Conservation (phyloP, 2,797 vertebrate species). For the Molossus molossus region DNA sequence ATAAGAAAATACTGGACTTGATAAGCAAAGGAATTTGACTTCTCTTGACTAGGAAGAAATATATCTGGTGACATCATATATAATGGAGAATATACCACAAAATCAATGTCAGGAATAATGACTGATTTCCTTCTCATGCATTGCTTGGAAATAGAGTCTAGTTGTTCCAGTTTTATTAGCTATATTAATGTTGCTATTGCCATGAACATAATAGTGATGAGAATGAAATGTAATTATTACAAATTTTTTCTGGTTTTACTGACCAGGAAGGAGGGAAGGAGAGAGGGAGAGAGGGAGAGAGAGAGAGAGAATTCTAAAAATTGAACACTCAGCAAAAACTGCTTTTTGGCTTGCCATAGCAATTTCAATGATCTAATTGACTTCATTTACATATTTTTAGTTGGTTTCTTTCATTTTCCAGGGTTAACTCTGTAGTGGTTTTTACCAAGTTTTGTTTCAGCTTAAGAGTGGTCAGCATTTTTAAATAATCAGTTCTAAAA, state of each 20-base stretch:
- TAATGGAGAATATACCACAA: neutral
- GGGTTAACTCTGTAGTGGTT: conserved; percentile 73
- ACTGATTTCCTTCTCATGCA: neutral
- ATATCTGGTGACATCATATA: neutral
- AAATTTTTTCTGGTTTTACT: conserved; percentile 38
- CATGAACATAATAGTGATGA: conserved; percentile 21
- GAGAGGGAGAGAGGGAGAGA: neutral
- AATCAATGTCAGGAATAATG: neutral
- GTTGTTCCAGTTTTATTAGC: neutral
- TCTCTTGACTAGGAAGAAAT: neutral
- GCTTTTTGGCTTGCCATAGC: conserved; percentile 81
- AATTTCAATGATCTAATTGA: conserved; percentile 85
- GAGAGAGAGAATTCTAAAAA: conserved; percentile 44
- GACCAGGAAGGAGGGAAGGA: neutral
- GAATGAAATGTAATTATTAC: conserved; percentile 46
- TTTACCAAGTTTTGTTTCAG: conserved; percentile 81
- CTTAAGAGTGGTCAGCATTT: conserved; percentile 70
- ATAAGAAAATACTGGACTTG: neutral
- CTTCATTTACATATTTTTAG: conserved; percentile 85
- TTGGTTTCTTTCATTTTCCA: conserved; percentile 82
- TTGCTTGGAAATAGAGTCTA: neutral
- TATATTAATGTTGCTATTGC: conserved; percentile 46
- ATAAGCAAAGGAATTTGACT: neutral
- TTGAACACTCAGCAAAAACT: conserved; percentile 78
- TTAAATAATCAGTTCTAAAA: conserved; percentile 69